Percentiles rank a stretch among this genome's conserved stretches.
Evolutionary conservation across 2,888 invertebrate species (phyloP).

Genomic region (Dasypogon diadema): DNA sequence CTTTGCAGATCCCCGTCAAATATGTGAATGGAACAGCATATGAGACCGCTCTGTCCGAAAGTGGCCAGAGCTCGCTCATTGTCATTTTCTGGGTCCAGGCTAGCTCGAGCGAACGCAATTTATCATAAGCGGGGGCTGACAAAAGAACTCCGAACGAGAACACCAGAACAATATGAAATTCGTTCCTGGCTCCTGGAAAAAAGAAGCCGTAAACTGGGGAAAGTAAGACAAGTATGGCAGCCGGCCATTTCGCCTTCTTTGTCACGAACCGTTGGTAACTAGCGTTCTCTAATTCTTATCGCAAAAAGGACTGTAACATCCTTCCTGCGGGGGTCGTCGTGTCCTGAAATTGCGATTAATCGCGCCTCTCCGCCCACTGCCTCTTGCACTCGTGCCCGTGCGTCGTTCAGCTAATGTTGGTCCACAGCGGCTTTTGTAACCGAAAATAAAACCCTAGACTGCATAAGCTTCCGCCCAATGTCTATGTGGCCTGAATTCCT

Average conservation of each 20-base stretch:
- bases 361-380: neutral
- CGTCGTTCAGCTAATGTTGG: neutral
- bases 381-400: neutral
- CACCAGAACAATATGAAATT: constrained; percentile 28
- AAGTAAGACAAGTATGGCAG: constrained; percentile 10
- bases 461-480: neutral
- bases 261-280: neutral
- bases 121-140: constrained; percentile 9
- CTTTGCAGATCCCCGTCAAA: too few species aligned
- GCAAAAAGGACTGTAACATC: constrained; percentile 2
- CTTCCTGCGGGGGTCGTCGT: constrained; percentile 3
- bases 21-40: too few species aligned
- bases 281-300: constrained; percentile 11
- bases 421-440: neutral
- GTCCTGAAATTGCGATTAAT: constrained; percentile 17
- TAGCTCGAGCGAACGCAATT: constrained; percentile 1
- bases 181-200: neutral
- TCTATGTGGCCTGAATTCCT: constrained; percentile 15
- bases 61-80: neutral
- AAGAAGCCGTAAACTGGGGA: constrained; percentile 2
- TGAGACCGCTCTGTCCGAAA: neutral
- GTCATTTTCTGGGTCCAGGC: neutral
- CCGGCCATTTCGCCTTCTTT: constrained; percentile 2
- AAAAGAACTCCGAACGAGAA: constrained; percentile 24
- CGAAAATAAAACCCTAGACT: neutral